Conservation (phyloP, 2,888 invertebrate species). For the Schizaphis graminum region DNA sequence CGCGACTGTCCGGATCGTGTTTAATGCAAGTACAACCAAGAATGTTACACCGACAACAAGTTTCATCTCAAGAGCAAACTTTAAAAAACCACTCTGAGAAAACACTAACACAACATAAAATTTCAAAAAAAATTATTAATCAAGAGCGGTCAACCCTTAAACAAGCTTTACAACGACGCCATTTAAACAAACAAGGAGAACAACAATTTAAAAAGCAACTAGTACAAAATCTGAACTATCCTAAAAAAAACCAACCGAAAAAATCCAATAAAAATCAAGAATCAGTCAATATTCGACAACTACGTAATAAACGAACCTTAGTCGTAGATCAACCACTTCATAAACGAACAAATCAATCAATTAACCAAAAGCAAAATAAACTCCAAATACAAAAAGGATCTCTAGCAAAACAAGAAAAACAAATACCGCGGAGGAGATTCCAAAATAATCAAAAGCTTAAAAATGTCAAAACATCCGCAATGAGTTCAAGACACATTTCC, state of each 20-base stretch:
- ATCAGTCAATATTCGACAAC: not conserved
- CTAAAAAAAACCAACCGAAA: not conserved
- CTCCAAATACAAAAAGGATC: not conserved
- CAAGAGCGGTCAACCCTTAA: not conserved
- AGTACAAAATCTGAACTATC: not conserved
- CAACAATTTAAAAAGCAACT: not conserved
- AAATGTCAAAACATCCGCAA: not conserved
- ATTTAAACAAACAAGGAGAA: not conserved
- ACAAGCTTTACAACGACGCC: not conserved
- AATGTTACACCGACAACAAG: not conserved
- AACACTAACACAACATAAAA: not conserved
- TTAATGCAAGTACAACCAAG: not conserved
- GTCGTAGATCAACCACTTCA: not conserved
- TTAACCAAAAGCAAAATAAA: not conserved
- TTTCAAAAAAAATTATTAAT: not conserved
- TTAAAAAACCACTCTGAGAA: not conserved
- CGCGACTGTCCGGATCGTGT: not conserved
- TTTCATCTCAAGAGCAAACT: not conserved
- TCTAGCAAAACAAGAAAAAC: not conserved
- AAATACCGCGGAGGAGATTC: not conserved
- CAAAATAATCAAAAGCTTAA: not conserved
- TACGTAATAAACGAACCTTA: not conserved
- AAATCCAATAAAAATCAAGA: not conserved
- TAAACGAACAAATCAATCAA: not conserved
- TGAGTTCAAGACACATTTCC: not conserved